phyloP scores from a whole-genome alignment of 2,113 vertebrate species.

The Ciconia stormi region DNA sequence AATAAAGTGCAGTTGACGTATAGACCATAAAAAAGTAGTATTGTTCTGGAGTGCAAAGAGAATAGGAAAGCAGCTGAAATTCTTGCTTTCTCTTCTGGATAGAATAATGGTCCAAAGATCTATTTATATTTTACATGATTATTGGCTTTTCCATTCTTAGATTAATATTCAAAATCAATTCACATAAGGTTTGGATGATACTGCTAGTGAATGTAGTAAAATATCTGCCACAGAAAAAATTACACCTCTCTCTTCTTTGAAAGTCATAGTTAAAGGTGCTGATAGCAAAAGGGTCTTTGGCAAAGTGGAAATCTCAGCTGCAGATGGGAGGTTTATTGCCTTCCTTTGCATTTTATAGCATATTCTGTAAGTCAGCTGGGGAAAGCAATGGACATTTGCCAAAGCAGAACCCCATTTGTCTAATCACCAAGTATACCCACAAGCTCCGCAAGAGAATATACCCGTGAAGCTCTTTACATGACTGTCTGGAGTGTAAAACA shows the following conservation, averaged over 20 bases:
- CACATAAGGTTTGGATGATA: background rate
- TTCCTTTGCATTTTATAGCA: constrained; percentile 65
- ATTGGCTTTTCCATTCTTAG: constrained; percentile 14
- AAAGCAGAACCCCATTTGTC: constrained; percentile 63
- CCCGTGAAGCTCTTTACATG: background rate
- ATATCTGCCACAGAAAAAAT: constrained; percentile 10
- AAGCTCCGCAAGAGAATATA: constrained; percentile 53
- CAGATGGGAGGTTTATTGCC: constrained; percentile 59
- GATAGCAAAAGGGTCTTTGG: constrained; percentile 60
- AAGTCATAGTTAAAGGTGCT: constrained; percentile 52
- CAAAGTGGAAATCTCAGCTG: constrained; percentile 61
- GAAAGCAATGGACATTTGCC: constrained; percentile 66
- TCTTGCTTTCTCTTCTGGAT: background rate
- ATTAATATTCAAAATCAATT: constrained; percentile 40
- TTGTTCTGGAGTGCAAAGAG: background rate
- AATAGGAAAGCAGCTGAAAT: constrained; percentile 1
- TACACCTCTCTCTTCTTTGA: constrained; percentile 12
- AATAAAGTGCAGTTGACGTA: background rate
- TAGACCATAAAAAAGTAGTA: background rate
- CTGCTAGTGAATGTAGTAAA: background rate
- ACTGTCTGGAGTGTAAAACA: constrained; percentile 31
- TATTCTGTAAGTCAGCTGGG: constrained; percentile 63
- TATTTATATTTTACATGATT: constrained; percentile 29
- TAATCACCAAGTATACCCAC: constrained; percentile 67
- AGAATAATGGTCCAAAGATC: background rate